phyloP scores from a whole-genome alignment of 2,888 invertebrate species.

The Campopleginae sp. region DNA sequence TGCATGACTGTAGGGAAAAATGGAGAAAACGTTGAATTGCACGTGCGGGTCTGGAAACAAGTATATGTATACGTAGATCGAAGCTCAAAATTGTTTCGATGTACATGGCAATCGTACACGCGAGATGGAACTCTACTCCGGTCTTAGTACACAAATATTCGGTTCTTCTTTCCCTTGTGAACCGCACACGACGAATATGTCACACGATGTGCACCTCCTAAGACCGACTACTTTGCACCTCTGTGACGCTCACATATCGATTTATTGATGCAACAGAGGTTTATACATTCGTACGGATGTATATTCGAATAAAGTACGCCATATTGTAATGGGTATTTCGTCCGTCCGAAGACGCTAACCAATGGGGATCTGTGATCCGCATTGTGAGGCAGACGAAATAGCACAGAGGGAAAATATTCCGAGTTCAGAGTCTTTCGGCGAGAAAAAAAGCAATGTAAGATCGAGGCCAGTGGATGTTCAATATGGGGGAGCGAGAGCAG shows the following conservation, averaged over 20 bases:
- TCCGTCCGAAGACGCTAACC: background rate
- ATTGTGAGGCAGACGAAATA: conserved; percentile 27
- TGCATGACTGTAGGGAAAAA: conserved; percentile 26
- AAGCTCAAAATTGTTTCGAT: conserved; percentile 13
- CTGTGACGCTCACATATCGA: conserved; percentile 26
- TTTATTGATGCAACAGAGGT: conserved; percentile 43
- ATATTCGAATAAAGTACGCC: background rate
- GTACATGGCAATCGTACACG: conserved; percentile 10
- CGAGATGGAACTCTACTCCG: conserved; percentile 18
- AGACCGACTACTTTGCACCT: conserved; percentile 31
- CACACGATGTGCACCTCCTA: conserved; percentile 34
- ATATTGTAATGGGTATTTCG: background rate
- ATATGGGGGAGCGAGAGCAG: conserved; percentile 20
- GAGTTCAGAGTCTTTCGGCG: conserved; percentile 4
- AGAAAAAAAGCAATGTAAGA: conserved; percentile 25
- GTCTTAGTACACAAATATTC: background rate
- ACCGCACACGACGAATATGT: conserved; percentile 42
- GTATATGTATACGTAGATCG: conserved; percentile 39
- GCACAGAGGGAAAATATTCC: conserved; percentile 36
- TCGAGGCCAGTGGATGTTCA: conserved; percentile 21
- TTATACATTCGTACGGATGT: background rate
- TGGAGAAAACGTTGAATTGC: conserved; percentile 52
- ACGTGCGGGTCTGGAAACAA: conserved; percentile 63
- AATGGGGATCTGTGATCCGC: conserved; percentile 25
- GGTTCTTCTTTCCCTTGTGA: conserved; percentile 36